These are phyloP conservation scores for Rhizomys pruinosus DNA, from an alignment of 2,113 vertebrate species.

Conservation along the genomic window DNA sequence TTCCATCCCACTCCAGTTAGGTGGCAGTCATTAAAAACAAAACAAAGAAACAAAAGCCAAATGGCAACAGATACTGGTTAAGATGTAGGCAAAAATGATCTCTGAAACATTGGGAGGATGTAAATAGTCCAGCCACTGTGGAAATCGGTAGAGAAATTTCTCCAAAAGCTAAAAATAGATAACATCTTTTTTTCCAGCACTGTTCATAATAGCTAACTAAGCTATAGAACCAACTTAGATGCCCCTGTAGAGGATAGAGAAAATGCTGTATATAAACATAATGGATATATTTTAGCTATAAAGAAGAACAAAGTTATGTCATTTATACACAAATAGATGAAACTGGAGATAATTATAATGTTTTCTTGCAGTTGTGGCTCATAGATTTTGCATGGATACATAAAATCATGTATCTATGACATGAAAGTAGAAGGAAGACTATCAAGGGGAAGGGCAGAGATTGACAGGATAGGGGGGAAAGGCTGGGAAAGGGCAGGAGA, in stretches of 20 bases:
- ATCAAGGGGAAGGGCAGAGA: too few species aligned
- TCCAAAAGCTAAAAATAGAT: not conserved
- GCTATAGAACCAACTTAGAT: not conserved
- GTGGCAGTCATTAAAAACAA: not conserved
- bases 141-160: not conserved
- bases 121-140: too few species aligned
- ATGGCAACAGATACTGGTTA: not conserved
- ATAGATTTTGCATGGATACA: not conserved
- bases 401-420: not conserved
- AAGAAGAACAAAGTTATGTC: not conserved
- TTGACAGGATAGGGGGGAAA: not conserved
- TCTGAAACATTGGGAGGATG: not conserved
- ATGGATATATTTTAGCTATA: not conserved
- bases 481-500: not conserved
- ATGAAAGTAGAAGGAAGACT: not conserved
- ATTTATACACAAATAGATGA: not conserved
- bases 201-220: not conserved
- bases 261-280: not conserved
- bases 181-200: too few species aligned
- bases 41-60: not conserved
- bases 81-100: not conserved
- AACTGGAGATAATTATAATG: not conserved
- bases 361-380: not conserved
- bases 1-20: too few species aligned
- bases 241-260: not conserved